Conservation (phyloP, 1,140 invertebrate genomes). For the Pinna nobilis region DNA sequence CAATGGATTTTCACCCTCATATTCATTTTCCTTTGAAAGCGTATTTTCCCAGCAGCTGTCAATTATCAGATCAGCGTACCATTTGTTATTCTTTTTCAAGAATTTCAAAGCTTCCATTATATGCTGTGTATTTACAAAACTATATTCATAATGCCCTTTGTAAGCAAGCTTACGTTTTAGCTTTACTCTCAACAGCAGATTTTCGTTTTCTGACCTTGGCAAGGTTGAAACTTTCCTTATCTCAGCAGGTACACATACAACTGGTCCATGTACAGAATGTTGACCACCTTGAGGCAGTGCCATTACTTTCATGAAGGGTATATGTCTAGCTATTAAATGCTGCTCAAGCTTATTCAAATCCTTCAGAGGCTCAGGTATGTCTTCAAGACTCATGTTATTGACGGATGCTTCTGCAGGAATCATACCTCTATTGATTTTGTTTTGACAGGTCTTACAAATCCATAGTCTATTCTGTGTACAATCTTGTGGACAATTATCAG, state of each 20-base stretch:
- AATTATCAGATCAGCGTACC: slow-evolving; percentile 16
- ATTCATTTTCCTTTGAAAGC: neutral
- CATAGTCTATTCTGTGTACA: neutral
- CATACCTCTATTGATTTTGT: neutral
- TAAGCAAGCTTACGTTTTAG: slow-evolving; percentile 32
- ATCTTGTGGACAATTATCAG: neutral
- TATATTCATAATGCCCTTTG: slow-evolving; percentile 23
- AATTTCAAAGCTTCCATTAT: slow-evolving; percentile 3
- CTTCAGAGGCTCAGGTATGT: slow-evolving; percentile 3
- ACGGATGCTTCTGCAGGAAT: slow-evolving; percentile 8
- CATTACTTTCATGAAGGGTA: slow-evolving; percentile 18
- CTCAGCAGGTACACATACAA: slow-evolving; percentile 24
- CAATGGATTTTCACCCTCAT: neutral
- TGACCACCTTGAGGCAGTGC: slow-evolving; percentile 9
- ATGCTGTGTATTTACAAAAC: slow-evolving; percentile 23
- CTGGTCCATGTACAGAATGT: slow-evolving; percentile 14
- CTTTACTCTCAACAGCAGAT: slow-evolving; percentile 15
- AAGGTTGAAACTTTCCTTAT: slow-evolving; percentile 9
- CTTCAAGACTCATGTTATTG: slow-evolving; percentile 12
- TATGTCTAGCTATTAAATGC: neutral
- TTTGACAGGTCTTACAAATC: slow-evolving; percentile 25
- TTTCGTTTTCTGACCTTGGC: slow-evolving; percentile 18
- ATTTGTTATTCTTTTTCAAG: slow-evolving; percentile 26
- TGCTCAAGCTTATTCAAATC: slow-evolving; percentile 18
- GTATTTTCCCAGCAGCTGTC: neutral